A percentile compares a stretch with the other conserved stretches of the same genome.
These are phyloP conservation scores for Octodonta nipae DNA, from an alignment of 2,888 invertebrate genomes.

Conservation along the genomic window DNA sequence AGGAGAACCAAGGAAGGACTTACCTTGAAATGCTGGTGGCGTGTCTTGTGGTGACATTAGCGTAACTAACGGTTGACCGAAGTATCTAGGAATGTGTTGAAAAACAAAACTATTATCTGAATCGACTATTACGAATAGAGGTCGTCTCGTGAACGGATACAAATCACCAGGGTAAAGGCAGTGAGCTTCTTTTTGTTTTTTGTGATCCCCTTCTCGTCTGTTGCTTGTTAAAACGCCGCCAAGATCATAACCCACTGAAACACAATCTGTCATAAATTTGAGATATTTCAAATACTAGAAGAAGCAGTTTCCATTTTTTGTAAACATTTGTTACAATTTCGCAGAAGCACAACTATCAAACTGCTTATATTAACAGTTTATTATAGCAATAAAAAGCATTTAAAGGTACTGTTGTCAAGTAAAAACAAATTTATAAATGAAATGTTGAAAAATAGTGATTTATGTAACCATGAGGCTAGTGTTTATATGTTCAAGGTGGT, in stretches of 20 bases:
- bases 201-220: constrained; percentile 55
- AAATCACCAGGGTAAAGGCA: constrained; percentile 88
- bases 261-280: constrained; percentile 7
- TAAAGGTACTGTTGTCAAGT: too few relatives aligned
- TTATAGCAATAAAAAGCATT: too few relatives aligned
- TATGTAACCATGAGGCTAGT: too few relatives aligned
- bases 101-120: constrained; percentile 90
- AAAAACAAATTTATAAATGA: too few relatives aligned
- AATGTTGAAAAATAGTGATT: too few relatives aligned
- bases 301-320: too few relatives aligned
- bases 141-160: constrained; percentile 82
- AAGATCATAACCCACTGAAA: constrained; percentile 72
- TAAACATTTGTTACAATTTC: too few relatives aligned
- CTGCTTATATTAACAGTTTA: too few relatives aligned
- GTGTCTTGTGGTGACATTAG: constrained; percentile 88
- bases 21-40: constrained; percentile 73
- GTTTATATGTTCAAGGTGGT: too few relatives aligned
- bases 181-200: constrained; percentile 53
- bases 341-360: too few relatives aligned
- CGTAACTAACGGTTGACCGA: constrained; percentile 85
- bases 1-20: constrained; percentile 12
- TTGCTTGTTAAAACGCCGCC: constrained; percentile 85
- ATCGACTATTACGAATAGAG: constrained; percentile 85
- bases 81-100: constrained; percentile 76
- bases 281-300: not conserved